Percentiles rank a stretch among this genome's conserved stretches.
These are phyloP conservation scores for Catharus ustulatus DNA, from an alignment of 2,797 vertebrate genomes.

Conservation along the genomic window DNA sequence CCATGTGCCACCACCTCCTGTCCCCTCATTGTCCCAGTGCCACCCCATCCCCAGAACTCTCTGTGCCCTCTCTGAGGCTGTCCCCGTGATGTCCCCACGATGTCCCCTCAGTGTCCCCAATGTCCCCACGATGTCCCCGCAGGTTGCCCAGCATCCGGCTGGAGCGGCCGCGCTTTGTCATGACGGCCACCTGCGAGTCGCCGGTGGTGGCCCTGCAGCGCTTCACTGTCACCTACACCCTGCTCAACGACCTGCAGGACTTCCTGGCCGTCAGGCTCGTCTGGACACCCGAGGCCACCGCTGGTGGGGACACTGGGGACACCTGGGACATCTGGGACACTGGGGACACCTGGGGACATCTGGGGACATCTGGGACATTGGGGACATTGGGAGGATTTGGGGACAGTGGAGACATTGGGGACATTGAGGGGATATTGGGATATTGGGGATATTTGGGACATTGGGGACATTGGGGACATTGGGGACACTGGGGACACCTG, in stretches of 20 bases:
- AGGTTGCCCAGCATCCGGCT: not conserved
- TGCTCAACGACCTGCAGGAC: not conserved
- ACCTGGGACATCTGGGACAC: too few species aligned
- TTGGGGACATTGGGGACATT: too few species aligned
- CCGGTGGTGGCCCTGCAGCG: not conserved
- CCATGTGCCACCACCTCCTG: too few species aligned
- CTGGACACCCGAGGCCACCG: not conserved
- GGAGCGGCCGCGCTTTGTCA: not conserved
- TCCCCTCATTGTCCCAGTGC: too few species aligned
- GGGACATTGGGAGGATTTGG: too few species aligned
- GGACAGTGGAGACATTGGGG: too few species aligned
- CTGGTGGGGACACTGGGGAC: not conserved
- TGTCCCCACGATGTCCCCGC: fast-evolving
- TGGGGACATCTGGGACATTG: too few species aligned
- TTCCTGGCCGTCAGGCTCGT: not conserved
- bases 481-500: too few species aligned
- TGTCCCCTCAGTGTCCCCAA: not conserved
- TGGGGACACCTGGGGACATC: not conserved
- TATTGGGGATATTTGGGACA: too few species aligned
- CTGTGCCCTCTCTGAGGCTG: too few species aligned
- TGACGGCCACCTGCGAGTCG: not conserved
- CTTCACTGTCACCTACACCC: not conserved
- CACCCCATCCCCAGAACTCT: too few species aligned
- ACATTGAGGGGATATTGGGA: too few species aligned
- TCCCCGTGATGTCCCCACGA: not conserved